Base-by-base conservation (phyloP, 2,113 vertebrate species). In the Paedocypris sp. region DNA sequence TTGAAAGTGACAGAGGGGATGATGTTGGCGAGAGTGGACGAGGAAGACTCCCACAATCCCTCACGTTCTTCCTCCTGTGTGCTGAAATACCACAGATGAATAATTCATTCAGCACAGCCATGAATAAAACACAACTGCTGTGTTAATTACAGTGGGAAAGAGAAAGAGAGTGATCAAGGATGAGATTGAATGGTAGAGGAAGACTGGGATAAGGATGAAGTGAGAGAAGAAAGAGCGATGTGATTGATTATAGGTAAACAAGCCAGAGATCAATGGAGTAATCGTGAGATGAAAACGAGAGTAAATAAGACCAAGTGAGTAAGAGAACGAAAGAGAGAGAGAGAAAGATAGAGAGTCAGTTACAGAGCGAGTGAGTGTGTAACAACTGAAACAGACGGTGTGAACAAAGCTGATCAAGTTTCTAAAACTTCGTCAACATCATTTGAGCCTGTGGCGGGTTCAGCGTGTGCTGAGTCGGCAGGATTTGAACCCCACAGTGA, bases 81-180 rank as follows among this genome's bases (percentile, higher is more conserved):
- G 70, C 69, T 64, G 63, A 69, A 75, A 72, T 56, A 33, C 3
- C n/a, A 64, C 50, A 31, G 35, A 20, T 86, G 75, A 83, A 83
- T 86, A 74, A 85, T 86, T 81, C 68, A 84, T 75, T 15, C 7
- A 13, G 8, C 39, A 52, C 60, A 66, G 76, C 68, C 57, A 66
- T 74, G 76, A 83, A 83, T 84, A 83, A 82, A n/a, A n/a, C n/a
- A n/a, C n/a, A n/a, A n/a, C n/a, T n/a, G n/a, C n/a, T n/a, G n/a
- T n/a, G n/a, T n/a, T n/a, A n/a, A n/a, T n/a, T n/a, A n/a, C n/a
- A n/a, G n/a, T n/a, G n/a, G n/a, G n/a, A n/a, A n/a, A n/a, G n/a
- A n/a, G n/a, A n/a, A n/a, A n/a, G n/a, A n/a, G n/a, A n/a, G n/a
- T n/a, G n/a, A n/a, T n/a, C n/a, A n/a, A n/a, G n/a, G n/a, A n/a